These are phyloP conservation scores for Tenebrio molitor DNA, from an alignment of 1,140 invertebrate genomes.

Conservation along the genomic window DNA sequence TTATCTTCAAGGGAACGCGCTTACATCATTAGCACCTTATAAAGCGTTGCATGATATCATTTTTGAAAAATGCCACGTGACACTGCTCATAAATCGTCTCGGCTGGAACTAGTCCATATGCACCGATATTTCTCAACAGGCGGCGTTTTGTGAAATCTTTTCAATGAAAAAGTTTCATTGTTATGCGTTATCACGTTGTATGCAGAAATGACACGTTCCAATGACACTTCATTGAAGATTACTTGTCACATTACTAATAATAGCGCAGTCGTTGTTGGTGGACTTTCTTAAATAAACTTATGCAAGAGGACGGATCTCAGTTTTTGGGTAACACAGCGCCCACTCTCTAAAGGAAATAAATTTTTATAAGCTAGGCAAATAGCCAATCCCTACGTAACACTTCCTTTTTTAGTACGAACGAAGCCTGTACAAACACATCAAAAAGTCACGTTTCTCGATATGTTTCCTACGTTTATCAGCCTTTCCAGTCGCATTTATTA, in stretches of 20 bases:
- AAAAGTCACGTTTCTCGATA: slow-evolving; percentile 28
- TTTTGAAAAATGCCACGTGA: slow-evolving; percentile 40
- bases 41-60: slow-evolving; percentile 28
- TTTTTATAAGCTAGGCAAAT: slow-evolving; percentile 30
- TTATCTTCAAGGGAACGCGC: slow-evolving; percentile 16
- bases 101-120: slow-evolving; percentile 5
- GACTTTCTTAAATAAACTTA: slow-evolving; percentile 13
- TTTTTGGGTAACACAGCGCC: slow-evolving; percentile 19
- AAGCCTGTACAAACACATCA: slow-evolving; percentile 32
- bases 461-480: slow-evolving; percentile 29
- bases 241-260: slow-evolving; percentile 18
- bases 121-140: slow-evolving; percentile 19
- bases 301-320: not conserved
- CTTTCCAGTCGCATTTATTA: slow-evolving; percentile 20
- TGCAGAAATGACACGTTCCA: slow-evolving; percentile 19
- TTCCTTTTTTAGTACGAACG: slow-evolving; percentile 38
- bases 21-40: slow-evolving; percentile 32
- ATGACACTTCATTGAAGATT: slow-evolving; percentile 34
- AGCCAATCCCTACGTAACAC: slow-evolving; percentile 34
- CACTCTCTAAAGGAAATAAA: slow-evolving; percentile 27
- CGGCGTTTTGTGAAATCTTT: slow-evolving; percentile 20
- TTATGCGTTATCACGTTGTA: slow-evolving; percentile 23
- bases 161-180: slow-evolving; percentile 15
- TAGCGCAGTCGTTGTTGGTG: not conserved
- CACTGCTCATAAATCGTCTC: slow-evolving; percentile 18